Evolutionary conservation across 2,113 vertebrate genomes (phyloP), one percentile per base, ranked within the genome.

Genomic region (Albula goreensis): DNA sequence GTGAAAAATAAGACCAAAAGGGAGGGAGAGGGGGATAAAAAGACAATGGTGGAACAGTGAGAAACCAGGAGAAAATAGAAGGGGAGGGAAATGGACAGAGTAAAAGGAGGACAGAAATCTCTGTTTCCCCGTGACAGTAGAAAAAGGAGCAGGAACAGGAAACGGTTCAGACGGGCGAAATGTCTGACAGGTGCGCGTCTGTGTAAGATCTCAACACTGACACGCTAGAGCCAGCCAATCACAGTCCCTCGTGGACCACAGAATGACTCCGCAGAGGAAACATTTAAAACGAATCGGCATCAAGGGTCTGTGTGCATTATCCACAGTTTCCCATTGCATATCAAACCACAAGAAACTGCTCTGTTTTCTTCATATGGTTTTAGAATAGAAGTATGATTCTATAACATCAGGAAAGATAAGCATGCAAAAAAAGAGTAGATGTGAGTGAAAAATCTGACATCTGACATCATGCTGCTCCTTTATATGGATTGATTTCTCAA

Each of bases 11-110:
- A 79, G 49, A 31, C 4, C 4, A 25, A 79, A 48, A 4, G 13
- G 9, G 5, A 31, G n/a, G 31, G n/a, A 31, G 22, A 10, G 70
- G 0, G 63, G 2, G 17, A 70, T 22, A n/a, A n/a, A 22, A 22
- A 70, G 63, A 70, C 19, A 90, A 91, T 92, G 92, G 66, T 1
- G 4, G 17, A 12, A 70, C 13, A 17, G 15, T 17, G 15, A 6
- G 22, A 70, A 19, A 70, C 15, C 15, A 15, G 12, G 41, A 78
- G 41, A 78, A 15, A 78, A 2, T 11, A 7, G 31, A 25, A 9
- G 74, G 19, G 17, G 10, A 63, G 60, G 12, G 12, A 56, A 19
- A 63, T 9, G 17, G 60, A 17, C 10, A 63, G 53, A 56, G 7
- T 8, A 74, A 31, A 31, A 31, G n/a, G 70, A 25, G n/a, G 9